Base-by-base conservation (phyloP, 2,797 vertebrate species). In the Molossus alvarezi region DNA sequence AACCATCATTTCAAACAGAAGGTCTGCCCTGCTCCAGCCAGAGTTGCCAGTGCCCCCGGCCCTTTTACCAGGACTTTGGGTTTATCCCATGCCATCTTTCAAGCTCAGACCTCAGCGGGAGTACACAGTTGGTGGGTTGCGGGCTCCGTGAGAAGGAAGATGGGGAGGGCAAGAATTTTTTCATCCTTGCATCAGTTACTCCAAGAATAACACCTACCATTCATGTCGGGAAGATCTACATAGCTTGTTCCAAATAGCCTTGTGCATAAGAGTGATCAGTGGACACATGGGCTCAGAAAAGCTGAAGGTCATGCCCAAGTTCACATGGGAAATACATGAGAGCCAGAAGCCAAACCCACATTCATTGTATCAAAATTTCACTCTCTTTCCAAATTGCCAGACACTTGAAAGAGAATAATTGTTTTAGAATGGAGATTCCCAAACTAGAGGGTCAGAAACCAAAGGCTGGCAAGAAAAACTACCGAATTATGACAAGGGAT, bases 1-100 rank as follows among this genome's bases (percentile, higher is more conserved):
- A 82, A 75, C 48, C 67, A 77, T 67, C 73, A 67, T 45, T 71
- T 77, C 75, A 60, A 73, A 85, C 48, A 5, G 57, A 85, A 95
- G 29, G 6, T 58, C 73, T 89, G 18, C 23, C 9, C 18, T 37
- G 27, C n/a, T 51, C 41, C 15, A 55, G 51, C 17, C 7, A 27
- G 81, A 86, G 69, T 41, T 64, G 73, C 62, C 1, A 6, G 6
- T 11, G 23, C 3, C 60, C 21, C 67, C 0, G 0, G 2, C 29
- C 12, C 13, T 77, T 51, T n/a, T 60, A 90, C 21, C 3, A 91
- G 20, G 67, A 73, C 80, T 53, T 25, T 1, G 69, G 37, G 37
- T 77, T 64, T 93, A 65, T 73, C 73, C 41, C 4, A 53, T 8
- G 15, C 77, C n/a, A 25, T 53, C 51, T 69, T 82, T 71, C 45